These are phyloP conservation scores for Meriones unguiculatus DNA, from an alignment of 2,113 vertebrate genomes.

Conservation along the genomic window DNA sequence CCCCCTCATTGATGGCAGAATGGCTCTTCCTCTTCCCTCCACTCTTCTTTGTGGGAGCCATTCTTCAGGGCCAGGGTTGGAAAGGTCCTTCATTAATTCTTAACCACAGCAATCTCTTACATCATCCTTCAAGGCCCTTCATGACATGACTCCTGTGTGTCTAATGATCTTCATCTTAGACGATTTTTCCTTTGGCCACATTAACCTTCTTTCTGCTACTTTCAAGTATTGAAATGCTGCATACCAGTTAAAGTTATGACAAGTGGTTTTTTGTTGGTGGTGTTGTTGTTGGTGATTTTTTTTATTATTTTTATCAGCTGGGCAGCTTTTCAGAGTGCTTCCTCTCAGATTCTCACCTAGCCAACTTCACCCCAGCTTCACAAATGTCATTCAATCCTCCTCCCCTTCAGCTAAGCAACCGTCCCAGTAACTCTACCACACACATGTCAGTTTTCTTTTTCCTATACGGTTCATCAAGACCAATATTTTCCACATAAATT, in stretches of 20 bases:
- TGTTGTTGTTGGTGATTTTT: too few species aligned
- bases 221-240: too few species aligned
- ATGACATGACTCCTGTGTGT: fast-evolving
- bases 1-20: too few species aligned
- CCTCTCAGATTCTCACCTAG: background rate
- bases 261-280: background rate
- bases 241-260: fast-evolving
- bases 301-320: too few species aligned
- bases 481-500: background rate
- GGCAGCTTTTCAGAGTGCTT: background rate
- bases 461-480: background rate
- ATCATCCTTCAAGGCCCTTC: background rate
- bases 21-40: too few species aligned
- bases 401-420: fast-evolving
- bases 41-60: too few species aligned
- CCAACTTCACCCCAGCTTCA: background rate
- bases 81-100: background rate
- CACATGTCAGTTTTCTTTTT: background rate
- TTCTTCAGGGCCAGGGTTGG: too few species aligned
- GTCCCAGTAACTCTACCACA: background rate
- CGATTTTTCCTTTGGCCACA: background rate
- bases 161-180: background rate
- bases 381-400: too few species aligned
- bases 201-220: background rate
- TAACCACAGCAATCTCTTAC: background rate